Conservation (phyloP, 2,797 vertebrate species). For the Coregonus suidteri region DNA sequence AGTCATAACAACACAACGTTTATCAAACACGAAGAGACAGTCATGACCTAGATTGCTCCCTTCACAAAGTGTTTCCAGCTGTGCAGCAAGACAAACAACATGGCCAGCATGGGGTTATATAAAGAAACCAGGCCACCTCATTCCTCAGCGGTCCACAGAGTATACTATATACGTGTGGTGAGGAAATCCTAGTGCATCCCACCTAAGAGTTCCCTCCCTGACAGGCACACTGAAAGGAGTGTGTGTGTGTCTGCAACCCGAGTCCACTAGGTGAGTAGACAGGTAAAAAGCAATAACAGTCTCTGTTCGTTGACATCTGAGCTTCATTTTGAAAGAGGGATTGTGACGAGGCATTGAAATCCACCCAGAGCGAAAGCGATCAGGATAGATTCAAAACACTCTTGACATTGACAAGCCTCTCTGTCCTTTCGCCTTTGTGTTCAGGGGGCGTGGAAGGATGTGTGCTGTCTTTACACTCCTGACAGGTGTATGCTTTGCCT, state of each 20-base stretch:
- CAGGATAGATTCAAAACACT: neutral
- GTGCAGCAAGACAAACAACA: too few relatives aligned
- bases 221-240: neutral
- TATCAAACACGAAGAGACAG: too few relatives aligned
- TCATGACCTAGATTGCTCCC: too few relatives aligned
- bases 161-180: neutral
- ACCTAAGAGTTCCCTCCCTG: neutral
- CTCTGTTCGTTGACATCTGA: neutral
- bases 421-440: neutral
- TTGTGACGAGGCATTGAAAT: neutral
- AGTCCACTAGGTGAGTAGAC: neutral
- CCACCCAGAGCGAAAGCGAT: neutral
- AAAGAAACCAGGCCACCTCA: neutral
- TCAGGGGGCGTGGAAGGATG: neutral
- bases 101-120: neutral
- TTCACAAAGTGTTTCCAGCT: too few relatives aligned
- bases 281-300: neutral
- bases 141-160: neutral
- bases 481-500: neutral
- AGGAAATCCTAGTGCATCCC: neutral
- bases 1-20: too few relatives aligned
- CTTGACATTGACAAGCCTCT: neutral
- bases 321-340: neutral
- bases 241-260: neutral
- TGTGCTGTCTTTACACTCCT: neutral